Evolutionary conservation across 2,888 invertebrate species (phyloP).

Genomic region (Eurytoma adleriae): DNA sequence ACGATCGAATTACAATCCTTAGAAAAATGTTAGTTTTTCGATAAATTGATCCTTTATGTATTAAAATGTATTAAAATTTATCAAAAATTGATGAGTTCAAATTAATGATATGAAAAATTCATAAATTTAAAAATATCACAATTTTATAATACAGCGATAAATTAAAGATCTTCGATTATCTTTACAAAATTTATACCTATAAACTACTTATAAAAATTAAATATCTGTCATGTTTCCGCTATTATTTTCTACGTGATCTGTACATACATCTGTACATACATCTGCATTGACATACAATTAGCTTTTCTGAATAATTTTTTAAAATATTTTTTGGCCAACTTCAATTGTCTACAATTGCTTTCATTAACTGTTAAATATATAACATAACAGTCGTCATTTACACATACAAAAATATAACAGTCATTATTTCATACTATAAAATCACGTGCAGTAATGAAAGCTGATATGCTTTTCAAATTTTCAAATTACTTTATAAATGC

Average conservation of each 20-base stretch:
- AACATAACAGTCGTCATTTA: constrained; percentile 7
- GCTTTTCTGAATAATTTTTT: not conserved
- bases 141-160: constrained; percentile 3
- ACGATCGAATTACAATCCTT: not conserved
- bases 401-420: constrained; percentile 11
- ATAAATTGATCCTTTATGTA: not conserved
- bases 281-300: too few relatives aligned
- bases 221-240: constrained; percentile 21
- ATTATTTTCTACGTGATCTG: not conserved
- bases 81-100: not conserved
- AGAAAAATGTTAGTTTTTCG: not conserved
- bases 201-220: constrained; percentile 20
- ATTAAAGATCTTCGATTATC: not conserved
- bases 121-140: constrained; percentile 21
- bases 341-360: not conserved
- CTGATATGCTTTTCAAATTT: constrained; percentile 14
- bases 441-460: constrained; percentile 11
- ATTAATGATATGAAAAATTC: constrained; percentile 1
- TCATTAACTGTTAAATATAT: not conserved
- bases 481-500: not conserved
- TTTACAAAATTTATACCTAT: not conserved
- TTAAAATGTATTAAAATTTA: too few relatives aligned
- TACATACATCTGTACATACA: too few relatives aligned
- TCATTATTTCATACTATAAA: not conserved
- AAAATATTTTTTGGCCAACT: constrained; percentile 1